Base-by-base conservation (phyloP, 2,888 invertebrate genomes). In the Hypomecis atomaria region DNA sequence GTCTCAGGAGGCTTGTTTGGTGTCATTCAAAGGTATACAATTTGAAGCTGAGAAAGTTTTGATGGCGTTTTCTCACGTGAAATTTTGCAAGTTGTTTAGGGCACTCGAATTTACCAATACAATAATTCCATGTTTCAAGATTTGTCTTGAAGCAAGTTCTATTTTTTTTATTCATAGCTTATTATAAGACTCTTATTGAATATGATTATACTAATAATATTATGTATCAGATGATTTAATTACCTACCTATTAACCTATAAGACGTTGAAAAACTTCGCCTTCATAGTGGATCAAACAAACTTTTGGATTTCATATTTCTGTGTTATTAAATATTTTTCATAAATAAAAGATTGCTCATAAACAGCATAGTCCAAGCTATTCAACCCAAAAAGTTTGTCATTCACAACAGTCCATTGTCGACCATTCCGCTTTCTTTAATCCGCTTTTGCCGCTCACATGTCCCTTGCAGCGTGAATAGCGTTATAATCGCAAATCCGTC, bases 401-500 rank as follows among this genome's bases (percentile, higher is more conserved):
- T 78, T 71, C 73, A 77, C 68, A 74, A 71, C 72, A 66, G 64
- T 49, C 71, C 64, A 78, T 81, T 80, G 78, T 77, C 70, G 71
- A 71, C 66, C 57, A 58, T 70, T 73, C 70, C 71, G 73, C 73
- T 78, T 71, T 70, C 70, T 56, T 54, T 83, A 84, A 84, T 84
- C 84, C 88, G 76, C 86, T 88, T 85, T 85, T 73, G 75, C 72
- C 74, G 72, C 80, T 80, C 81, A 80, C 84, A 86, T 82, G 81
- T 80, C 78, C 76, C 78, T 82, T 78, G 77, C 75, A 58, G 62
- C 66, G 57, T 74, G 77, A 86, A 85, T 78, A 78, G 78, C 76
- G 76, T 80, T 79, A 76, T 82, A 83, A 82, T 84, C 85, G 83
- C 86, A 88, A 87, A 89, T 88, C 88, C 86, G 83, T 87, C 86